Percentiles rank a stretch among this genome's conserved stretches.
Conservation (phyloP, 2,113 vertebrate species). For the Gobio gobio region DNA sequence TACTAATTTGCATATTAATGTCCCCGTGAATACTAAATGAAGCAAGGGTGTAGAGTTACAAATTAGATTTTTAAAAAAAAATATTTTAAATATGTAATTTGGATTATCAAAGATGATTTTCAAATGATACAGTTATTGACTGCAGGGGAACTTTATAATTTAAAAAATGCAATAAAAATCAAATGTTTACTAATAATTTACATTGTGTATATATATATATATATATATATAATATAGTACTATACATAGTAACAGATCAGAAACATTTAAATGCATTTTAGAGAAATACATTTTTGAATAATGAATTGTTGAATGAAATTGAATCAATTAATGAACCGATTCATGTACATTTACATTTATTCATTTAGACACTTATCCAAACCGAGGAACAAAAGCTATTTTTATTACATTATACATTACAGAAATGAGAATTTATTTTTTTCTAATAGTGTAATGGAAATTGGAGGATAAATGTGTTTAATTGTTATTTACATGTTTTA, state of each 20-base stretch:
- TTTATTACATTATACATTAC: neutral
- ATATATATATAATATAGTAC: neutral
- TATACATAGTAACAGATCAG: neutral
- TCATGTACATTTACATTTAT: neutral
- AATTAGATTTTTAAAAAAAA: no score
- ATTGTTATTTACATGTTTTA: neutral
- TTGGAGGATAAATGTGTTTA: neutral
- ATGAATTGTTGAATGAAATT: no score
- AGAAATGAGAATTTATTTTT: neutral
- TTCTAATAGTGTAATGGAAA: neutral
- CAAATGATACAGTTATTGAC: no score
- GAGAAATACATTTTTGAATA: neutral
- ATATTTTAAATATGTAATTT: no score
- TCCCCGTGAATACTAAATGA: no score
- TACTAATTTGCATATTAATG: no score
- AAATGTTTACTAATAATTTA: neutral
- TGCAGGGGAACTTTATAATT: neutral
- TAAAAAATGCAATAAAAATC: neutral
- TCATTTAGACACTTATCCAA: no score
- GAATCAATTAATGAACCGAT: neutral
- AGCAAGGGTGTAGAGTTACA: no score
- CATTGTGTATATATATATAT: no score
- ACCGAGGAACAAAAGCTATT: neutral
- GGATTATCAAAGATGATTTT: no score
- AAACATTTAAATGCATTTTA: neutral